A percentile compares a stretch with the other conserved stretches of the same genome.
phyloP scores from a whole-genome alignment of 2,797 vertebrate species.

The Oryzias dopingdopingensis region DNA sequence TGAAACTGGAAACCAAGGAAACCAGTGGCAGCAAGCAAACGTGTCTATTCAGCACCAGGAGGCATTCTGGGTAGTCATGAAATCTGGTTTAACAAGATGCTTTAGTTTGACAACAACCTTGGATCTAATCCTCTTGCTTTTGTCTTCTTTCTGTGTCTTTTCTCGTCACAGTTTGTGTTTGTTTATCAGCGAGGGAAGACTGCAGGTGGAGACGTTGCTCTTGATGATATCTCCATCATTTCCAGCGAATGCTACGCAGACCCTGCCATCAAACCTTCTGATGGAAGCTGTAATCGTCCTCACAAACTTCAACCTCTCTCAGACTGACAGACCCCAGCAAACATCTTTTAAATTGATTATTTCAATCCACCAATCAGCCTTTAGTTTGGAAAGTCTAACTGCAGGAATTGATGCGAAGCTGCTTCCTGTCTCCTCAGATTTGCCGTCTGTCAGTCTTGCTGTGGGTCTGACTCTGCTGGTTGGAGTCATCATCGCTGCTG shows the following conservation, averaged over 20 bases:
- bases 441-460: constrained; percentile 42
- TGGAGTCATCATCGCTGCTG: constrained; percentile 34
- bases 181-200: constrained; percentile 63
- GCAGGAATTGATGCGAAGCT: not conserved
- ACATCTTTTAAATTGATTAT: no score
- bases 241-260: constrained; percentile 54
- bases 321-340: not conserved
- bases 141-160: not conserved
- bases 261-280: constrained; percentile 24
- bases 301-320: not conserved
- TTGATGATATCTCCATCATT: constrained; percentile 71
- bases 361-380: no score
- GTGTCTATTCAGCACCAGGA: constrained; percentile 52
- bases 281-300: constrained; percentile 33
- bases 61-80: constrained; percentile 74
- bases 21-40: constrained; percentile 61
- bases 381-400: not conserved
- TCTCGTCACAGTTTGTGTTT: constrained; percentile 71
- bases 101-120: not conserved
- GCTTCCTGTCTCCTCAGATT: constrained; percentile 47
- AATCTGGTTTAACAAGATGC: not conserved
- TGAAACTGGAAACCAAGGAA: constrained; percentile 61
- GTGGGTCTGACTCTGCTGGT: constrained; percentile 63
- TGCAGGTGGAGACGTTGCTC: constrained; percentile 61
- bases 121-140: not conserved